Percentiles rank a stretch among this genome's conserved stretches.
Evolutionary conservation across 2,797 vertebrate genomes (phyloP).

Genomic region (Caiman crocodilus): DNA sequence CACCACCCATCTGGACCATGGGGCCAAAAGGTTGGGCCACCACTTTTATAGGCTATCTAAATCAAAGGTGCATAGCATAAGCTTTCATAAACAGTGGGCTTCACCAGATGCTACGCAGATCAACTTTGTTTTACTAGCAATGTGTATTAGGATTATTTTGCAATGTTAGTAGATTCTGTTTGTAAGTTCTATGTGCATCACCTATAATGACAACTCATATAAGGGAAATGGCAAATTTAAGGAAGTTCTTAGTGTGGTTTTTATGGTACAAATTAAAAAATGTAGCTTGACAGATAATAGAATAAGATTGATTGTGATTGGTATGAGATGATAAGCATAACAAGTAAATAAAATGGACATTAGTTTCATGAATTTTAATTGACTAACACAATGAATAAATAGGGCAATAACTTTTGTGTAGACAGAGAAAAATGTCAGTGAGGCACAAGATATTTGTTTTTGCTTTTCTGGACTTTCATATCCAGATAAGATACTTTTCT

Average conservation of each 20-base stretch:
- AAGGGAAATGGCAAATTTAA: conserved; percentile 7
- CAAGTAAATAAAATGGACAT: conserved; percentile 13
- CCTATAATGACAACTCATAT: neutral
- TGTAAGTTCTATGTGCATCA: no score
- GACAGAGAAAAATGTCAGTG: neutral
- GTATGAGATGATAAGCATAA: neutral
- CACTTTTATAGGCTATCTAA: no score
- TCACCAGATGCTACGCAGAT: no score
- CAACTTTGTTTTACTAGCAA: no score
- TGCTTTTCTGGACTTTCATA: neutral
- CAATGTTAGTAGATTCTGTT: no score
- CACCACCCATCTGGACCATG: no score
- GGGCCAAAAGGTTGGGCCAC: no score
- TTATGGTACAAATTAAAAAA: neutral
- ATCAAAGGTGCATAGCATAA: no score
- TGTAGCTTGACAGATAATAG: neutral
- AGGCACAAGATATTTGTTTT: neutral
- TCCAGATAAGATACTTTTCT: neutral
- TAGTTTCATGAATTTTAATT: conserved; percentile 26
- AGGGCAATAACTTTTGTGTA: neutral
- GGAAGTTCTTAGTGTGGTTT: conserved; percentile 25
- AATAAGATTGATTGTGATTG: conserved; percentile 27
- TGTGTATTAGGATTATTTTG: no score
- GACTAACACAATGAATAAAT: neutral
- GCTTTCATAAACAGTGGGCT: no score